Base-by-base conservation (phyloP, 92 coral and sea anemone species). In the Zoanthus gigantus region DNA sequence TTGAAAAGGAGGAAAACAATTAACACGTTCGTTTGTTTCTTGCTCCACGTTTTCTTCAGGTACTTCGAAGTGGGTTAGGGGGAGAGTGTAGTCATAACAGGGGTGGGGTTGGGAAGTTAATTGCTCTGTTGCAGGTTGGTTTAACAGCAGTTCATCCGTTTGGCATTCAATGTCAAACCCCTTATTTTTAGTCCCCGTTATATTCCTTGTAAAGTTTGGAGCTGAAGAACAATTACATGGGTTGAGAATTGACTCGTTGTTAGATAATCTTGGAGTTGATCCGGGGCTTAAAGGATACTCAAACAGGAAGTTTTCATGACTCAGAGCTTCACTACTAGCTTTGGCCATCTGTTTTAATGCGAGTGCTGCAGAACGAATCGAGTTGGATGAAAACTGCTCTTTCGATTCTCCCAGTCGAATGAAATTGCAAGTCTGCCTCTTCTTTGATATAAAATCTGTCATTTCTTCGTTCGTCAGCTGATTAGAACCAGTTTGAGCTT, bases 311-410 rank as follows among this genome's bases (percentile, higher is more conserved):
- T 30, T 1, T 69, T 69, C 45, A 30, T 29, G 16, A 13, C 45
- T 31, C 74, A 5, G 3, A 8, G 15, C 2, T 9, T 32, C 13
- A 18, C 23, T 18, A 47, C 17, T 76, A 0, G n/a, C 17, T 31
- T 76, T 60, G 0, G 63, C 79, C 79, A 76, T 76, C 50, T 76
- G 79, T 44, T 53, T 76, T 6, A 76, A 42, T 50, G 42, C 63
- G 12, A 50, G 65, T 9, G 61, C 34, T 13, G 80, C 80, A n/a
- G 80, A 76, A 52, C 65, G 23, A 48, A 9, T 23, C 0, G 77
- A 73, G 63, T 48, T 76, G 31, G 9, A 29, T 5, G 63, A 52
- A 17, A 7, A 13, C 0, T 28, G 65, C 17, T 50, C 63, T 12
- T 76, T 28, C 47, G n/a, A 6, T 11, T 13, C 29, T 74, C 5